Evolutionary conservation across 2,797 vertebrate species (phyloP).

Genomic region (Cercopithecus mitis): DNA sequence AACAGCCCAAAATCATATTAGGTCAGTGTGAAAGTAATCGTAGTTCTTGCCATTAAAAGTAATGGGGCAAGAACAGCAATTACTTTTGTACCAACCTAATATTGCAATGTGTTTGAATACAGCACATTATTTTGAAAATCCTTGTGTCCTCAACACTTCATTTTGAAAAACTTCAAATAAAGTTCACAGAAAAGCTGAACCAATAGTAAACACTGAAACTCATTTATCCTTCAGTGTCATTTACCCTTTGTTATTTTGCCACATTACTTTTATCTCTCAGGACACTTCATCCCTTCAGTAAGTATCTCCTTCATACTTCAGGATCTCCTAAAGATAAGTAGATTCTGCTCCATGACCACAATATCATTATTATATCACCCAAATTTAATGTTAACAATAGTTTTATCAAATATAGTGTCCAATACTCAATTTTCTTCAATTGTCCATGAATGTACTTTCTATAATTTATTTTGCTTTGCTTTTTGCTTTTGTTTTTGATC

Average conservation of each 20-base stretch:
- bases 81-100: too few relatives aligned
- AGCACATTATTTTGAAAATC: neutral
- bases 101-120: neutral
- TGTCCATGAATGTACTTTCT: neutral
- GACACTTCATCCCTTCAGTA: neutral
- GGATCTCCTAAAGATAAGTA: neutral
- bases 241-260: neutral
- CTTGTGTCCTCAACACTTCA: neutral
- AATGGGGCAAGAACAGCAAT: too few relatives aligned
- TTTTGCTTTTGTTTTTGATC: neutral
- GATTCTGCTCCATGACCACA: neutral
- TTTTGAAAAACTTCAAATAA: neutral
- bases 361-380: neutral
- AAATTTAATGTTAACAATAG: neutral
- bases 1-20: neutral
- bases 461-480: neutral
- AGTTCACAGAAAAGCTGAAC: neutral
- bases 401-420: neutral
- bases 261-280: neutral
- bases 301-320: neutral
- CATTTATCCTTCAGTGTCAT: neutral
- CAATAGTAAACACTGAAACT: neutral
- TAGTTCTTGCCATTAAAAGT: too few relatives aligned
- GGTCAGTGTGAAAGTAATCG: too few relatives aligned
- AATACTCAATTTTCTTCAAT: neutral